phyloP scores from a whole-genome alignment of 2,888 invertebrate genomes.

The Tortricodes alternella region DNA sequence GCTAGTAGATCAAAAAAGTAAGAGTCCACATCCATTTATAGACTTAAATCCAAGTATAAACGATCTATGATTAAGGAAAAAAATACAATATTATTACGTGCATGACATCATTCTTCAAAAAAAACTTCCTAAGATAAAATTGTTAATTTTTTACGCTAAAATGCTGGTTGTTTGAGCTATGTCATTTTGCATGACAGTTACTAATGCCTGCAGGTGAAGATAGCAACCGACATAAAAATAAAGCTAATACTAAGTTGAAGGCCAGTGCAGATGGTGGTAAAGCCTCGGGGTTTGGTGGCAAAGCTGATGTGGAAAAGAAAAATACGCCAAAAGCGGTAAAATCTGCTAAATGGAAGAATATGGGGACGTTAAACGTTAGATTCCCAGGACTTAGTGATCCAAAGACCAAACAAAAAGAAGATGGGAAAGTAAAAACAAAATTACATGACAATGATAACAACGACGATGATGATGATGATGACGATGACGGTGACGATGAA shows the following conservation, averaged over 20 bases:
- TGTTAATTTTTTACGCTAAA: conserved; percentile 69
- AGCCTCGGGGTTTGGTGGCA: conserved; percentile 58
- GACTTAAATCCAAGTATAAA: conserved; percentile 46
- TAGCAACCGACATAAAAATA: conserved; percentile 74
- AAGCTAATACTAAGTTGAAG: conserved; percentile 75
- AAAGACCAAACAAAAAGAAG: conserved; percentile 37
- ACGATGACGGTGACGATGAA: conserved; percentile 50
- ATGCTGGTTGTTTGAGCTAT: conserved; percentile 81
- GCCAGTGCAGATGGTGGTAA: conserved; percentile 79
- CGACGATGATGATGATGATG: conserved; percentile 43
- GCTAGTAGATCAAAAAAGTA: conserved; percentile 98
- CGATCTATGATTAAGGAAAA: conserved; percentile 47
- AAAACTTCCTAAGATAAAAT: conserved; percentile 47
- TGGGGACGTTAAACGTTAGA: conserved; percentile 63
- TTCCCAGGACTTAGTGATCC: conserved; percentile 42
- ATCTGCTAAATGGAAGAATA: conserved; percentile 54
- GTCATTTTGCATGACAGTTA: conserved; percentile 84
- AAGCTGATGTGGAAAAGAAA: conserved; percentile 44
- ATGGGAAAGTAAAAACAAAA: conserved; percentile 34
- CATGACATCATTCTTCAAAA: conserved; percentile 80
- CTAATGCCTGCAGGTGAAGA: conserved; percentile 84
- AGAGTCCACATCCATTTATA: conserved; percentile 86
- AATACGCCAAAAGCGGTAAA: conserved; percentile 43
- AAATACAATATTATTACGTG: conserved; percentile 66
- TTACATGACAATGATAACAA: conserved; percentile 43